Evolutionary conservation across 1,140 invertebrate genomes (phyloP), one percentile per base, ranked within the genome.

Genomic region (Notospermus geniculatus): DNA sequence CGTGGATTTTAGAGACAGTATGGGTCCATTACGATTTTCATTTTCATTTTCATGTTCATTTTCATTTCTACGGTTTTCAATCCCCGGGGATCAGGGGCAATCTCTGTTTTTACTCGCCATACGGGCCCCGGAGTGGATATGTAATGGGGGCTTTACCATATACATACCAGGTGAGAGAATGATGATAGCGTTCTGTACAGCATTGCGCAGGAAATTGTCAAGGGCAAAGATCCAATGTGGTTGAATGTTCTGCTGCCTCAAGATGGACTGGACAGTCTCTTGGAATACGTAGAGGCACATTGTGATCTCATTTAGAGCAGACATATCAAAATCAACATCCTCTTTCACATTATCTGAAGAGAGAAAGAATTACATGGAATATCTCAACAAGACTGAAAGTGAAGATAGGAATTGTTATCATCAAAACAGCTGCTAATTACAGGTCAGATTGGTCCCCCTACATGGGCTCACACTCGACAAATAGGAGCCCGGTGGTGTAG

Each of bases 161-260:
- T 36, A 36, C 73, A 77, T 74, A 90, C 89, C 91, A 70, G 94
- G 94, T 0, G 92, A 93, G 23, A 98, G 81, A 23, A 97, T 89
- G n/a, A 88, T 92, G 30, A 97, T 92, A 7, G 93, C 93, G 19
- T 91, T 89, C 75, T 97, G 92, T 5, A 97, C 92, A 4, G 95
- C 90, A 70, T 87, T 88, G 76, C 93, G 86, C 0, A 98, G 90
- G 46, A 98, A 83, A 82, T 95, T 93, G 74, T 98, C 96, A 46
- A 99, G 83, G 0, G 95, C 95, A 83, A 99, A 99, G 93, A 99
- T 98, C 96, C 96, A 99, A 85, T 98, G 97, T 0, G 96, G 97
- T 79, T 98, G 98, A 57, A 98, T 98, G 65, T 90, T 95, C 70
- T 97, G 93, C 70, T 88, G 86, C 67, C 93, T 86, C 28, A 98